Evolutionary conservation across 2,113 vertebrate species (phyloP).

Genomic region (Leptosomus discolor): DNA sequence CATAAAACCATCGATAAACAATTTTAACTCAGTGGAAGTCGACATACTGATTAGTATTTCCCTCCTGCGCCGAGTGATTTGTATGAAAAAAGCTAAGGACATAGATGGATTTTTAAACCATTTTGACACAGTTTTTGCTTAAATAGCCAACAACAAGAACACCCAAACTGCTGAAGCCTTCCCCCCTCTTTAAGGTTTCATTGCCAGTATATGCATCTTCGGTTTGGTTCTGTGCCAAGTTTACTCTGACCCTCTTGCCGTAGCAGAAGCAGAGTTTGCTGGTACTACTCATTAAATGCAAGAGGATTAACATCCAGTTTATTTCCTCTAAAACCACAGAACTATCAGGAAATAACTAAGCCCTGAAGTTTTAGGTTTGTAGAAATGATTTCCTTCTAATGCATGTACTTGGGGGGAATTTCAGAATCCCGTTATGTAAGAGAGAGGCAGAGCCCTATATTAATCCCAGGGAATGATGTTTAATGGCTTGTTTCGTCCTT

Average conservation of each 20-base stretch:
- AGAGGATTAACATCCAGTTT: conserved; percentile 60
- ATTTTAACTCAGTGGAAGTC: background rate
- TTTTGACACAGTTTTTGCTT: background rate
- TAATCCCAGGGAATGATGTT: conserved; percentile 22
- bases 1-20: background rate
- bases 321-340: conserved; percentile 55
- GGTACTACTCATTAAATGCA: conserved; percentile 7
- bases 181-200: background rate
- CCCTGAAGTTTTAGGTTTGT: conserved; percentile 52
- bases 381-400: conserved; percentile 53
- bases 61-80: background rate
- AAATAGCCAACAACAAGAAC: background rate
- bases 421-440: conserved; percentile 54
- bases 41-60: background rate
- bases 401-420: background rate
- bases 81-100: background rate
- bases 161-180: background rate
- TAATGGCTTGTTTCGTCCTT: conserved; percentile 48
- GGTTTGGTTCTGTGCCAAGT: background rate
- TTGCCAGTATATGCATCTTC: background rate
- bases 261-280: background rate
- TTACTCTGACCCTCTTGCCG: background rate
- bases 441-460: background rate
- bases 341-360: conserved; percentile 62
- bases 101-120: background rate